Base-by-base conservation (phyloP, 2,113 vertebrate species). In the Aphelocoma coerulescens region DNA sequence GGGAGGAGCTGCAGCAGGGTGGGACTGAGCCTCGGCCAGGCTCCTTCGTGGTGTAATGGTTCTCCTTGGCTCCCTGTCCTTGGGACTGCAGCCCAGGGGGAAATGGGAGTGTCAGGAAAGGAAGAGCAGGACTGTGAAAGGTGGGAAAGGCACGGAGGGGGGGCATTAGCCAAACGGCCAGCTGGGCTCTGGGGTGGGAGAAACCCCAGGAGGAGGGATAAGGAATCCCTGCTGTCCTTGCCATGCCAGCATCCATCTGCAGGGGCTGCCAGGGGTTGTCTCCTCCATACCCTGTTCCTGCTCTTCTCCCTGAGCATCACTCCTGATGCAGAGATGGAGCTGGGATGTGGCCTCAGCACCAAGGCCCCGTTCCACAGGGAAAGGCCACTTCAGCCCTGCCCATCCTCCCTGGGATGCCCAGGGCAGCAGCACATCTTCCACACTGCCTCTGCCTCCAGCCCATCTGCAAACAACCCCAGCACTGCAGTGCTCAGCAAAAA, bases 311-410 rank as follows among this genome's bases (percentile, higher is more conserved):
- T 11, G n/a, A 44, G n/a, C 58, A 58, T 17, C 33, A 7, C n/a
- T 74, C 18, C 23, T 41, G 41, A 10, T 6, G 7, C 28, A 61
- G 52, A 46, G 67, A 21, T 13, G 27, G 33, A 39, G 16, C 49
- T 77, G 23, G 1, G 49, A 58, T 2, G 1, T 7, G 32, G 37
- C 10, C 63, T 39, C 2, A 1, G 71, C 55, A 48, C 30, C 41
- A 19, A 0, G 0, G 11, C 30, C 61, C 48, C 5, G 4, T 16
- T 18, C 30, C 62, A 18, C 14, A 33, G 11, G 37, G n/a, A 76
- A 43, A 48, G 46, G 10, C 18, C 9, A 35, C 58, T 59, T 11
- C 61, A 49, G 41, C 44, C 1, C 0, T 65, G 30, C 17, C 54
- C 54, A 4, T 44, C 39, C 21, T 20, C 19, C 24, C 37, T 0